phyloP scores from a whole-genome alignment of 2,888 invertebrate genomes.

The Brachyopa scutellaris region DNA sequence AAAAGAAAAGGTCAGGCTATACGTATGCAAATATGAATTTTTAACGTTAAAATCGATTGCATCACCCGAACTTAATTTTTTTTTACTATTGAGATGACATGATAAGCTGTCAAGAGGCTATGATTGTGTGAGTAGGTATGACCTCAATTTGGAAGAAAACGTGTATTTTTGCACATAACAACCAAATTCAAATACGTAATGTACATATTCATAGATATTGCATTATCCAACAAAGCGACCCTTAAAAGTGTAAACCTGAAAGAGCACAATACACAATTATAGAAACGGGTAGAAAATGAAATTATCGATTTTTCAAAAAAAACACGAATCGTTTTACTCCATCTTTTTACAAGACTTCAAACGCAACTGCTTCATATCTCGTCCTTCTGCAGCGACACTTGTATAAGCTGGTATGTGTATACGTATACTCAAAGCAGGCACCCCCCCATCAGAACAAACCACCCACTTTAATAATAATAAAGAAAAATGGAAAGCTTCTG shows the following conservation, averaged over 20 bases:
- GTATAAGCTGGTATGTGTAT: constrained; percentile 25
- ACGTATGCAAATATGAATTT: constrained; percentile 1
- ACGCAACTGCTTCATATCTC: not conserved
- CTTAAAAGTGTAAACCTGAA: constrained; percentile 54
- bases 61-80: constrained; percentile 21
- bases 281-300: constrained; percentile 39
- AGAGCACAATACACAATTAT: constrained; percentile 50
- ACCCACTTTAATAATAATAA: constrained; percentile 69
- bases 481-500: constrained; percentile 58
- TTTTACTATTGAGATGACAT: not conserved
- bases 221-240: constrained; percentile 27
- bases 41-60: constrained; percentile 24
- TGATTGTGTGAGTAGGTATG: too few relatives aligned
- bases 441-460: constrained; percentile 40
- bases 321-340: constrained; percentile 33
- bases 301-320: constrained; percentile 61
- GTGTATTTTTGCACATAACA: not conserved
- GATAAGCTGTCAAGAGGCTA: not conserved
- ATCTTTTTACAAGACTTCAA: constrained; percentile 4
- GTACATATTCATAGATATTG: not conserved
- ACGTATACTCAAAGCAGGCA: constrained; percentile 48
- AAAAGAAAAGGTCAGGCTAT: constrained; percentile 27
- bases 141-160: too few relatives aligned
- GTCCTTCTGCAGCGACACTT: constrained; percentile 5
- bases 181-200: not conserved